Base-by-base conservation (phyloP, 2,888 invertebrate genomes). In the Torymus auratus region DNA sequence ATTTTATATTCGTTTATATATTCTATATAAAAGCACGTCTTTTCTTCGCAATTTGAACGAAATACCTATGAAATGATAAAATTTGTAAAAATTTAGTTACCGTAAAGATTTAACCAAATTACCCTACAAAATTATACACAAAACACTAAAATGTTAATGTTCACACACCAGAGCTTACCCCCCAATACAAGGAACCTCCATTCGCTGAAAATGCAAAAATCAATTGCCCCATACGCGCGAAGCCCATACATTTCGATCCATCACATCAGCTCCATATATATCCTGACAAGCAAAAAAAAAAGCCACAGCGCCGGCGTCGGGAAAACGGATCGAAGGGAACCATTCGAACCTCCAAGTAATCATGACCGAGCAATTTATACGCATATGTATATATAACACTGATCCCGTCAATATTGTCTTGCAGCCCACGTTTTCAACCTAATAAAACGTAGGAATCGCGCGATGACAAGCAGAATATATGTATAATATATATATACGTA, bases 401-500 rank as follows among this genome's bases (percentile, higher is more conserved):
- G 58, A 64, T 64, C 73, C 53, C 64, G 64, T 75, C 78, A 61
- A 82, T 82, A 82, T 77, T 80, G 82, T 80, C 75, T 79, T 67
- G 41, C 41, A 7, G 7, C 7, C 7, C 41, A 13, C 58, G 62
- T 58, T 72, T 67, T 55, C 56, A 58, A 56, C 15, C 78, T 61
- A 67, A 78, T 78, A 78, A 82, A 71, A 78, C 58, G 1, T 41
- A 61, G 14, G 50, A 15, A 41, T 7, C 28, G 72, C 41, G 7
- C 41, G 58, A 52, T 73, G 78, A 78, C 73, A 58, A 55, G 60
- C 78, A 67, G 23, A 74, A 74, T 41, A 61, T 10, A 10, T 41
- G 7, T 41, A 7, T 28, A 7, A 28, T 28, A 41, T 41, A 41
- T 41, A 41, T 41, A 41, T 71, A n/a, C 12, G n/a, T 14, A 12